Evolutionary conservation across 1,140 invertebrate species (phyloP).

Genomic region (Solen grandis): DNA sequence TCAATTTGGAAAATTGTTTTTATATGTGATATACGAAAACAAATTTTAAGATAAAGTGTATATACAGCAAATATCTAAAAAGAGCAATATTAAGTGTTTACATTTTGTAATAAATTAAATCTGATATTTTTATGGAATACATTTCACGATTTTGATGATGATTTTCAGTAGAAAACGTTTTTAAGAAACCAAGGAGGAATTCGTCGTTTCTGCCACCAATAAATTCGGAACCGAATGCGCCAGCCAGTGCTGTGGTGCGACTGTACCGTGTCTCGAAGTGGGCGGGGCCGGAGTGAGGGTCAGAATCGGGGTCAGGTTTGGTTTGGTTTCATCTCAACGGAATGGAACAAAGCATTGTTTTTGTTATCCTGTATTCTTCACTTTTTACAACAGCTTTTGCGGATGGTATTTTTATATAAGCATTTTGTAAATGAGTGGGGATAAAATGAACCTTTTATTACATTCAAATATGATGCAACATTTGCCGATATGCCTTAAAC

Average conservation of each 20-base stretch:
- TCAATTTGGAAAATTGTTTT: neutral
- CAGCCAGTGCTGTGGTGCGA: neutral
- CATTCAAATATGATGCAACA: too few species aligned
- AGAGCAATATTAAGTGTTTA: neutral
- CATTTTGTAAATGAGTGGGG: too few species aligned
- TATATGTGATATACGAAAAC: slow-evolving; percentile 1
- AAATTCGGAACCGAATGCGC: neutral
- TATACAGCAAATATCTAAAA: slow-evolving; percentile 9
- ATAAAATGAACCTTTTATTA: too few species aligned
- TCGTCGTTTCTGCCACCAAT: slow-evolving; percentile 21
- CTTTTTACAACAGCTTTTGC: too few species aligned
- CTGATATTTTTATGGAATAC: neutral
- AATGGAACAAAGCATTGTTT: too few species aligned
- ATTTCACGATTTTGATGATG: neutral
- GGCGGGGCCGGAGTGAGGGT: slow-evolving; percentile 11
- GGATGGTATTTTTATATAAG: too few species aligned
- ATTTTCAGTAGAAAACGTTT: neutral
- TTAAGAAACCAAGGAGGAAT: slow-evolving; percentile 10
- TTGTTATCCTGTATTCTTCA: too few species aligned
- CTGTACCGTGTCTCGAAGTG: slow-evolving; percentile 1
- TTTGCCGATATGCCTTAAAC: too few species aligned
- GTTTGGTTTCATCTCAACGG: too few species aligned
- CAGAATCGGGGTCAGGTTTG: neutral
- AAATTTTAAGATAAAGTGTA: slow-evolving; percentile 2
- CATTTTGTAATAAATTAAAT: neutral